Base-by-base conservation (phyloP, 2,888 invertebrate species). In the Opisthograptis luteolata region DNA sequence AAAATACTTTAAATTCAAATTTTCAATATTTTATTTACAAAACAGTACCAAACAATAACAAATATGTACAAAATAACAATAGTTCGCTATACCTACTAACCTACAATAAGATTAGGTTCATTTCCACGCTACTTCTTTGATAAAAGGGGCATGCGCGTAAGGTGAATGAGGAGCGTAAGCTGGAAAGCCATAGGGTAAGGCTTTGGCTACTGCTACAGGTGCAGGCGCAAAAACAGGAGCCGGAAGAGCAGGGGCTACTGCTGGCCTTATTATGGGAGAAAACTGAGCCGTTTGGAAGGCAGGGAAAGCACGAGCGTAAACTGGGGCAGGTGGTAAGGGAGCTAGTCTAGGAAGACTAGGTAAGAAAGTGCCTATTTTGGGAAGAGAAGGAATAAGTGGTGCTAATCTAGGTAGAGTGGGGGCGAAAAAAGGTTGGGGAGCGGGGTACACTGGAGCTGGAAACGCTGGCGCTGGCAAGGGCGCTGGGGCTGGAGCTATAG, bases 81-180 rank as follows among this genome's bases (percentile, higher is more conserved):
- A 63, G 56, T 50, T 24, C 50, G 49, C 22, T 39, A 31, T 36
- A 46, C 17, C 47, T 36, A 6, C 19, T 19, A 27, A 24, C 2
- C 1, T 20, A 5, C n/a, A n/a, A n/a, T 55, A 49, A 63, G 65
- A 75, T 73, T 79, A 73, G 59, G 66, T 56, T 84, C 65, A 87
- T 76, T 89, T 86, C 87, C 88, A 89, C 54, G 86, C 86, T 42
- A 58, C 64, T 59, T 87, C 79, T 68, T 76, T 85, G 4, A 75
- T 36, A 31, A 74, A 19, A 1, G 82, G 79, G 9, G 74, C 62
- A 4, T 78, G 79, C 0, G 70, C 68, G 7, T 76, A 71, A 2
- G 62, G 66, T 5, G 70, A 41, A 27, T 66, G 64, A 37, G 72
- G 74, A 17, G 67, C 84, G 53, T 85, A 91, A n/a, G 49, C 40